Percentiles rank a stretch among this genome's conserved stretches.
Conservation (phyloP, 2,797 vertebrate species). For the Novumbra hubbsi region DNA sequence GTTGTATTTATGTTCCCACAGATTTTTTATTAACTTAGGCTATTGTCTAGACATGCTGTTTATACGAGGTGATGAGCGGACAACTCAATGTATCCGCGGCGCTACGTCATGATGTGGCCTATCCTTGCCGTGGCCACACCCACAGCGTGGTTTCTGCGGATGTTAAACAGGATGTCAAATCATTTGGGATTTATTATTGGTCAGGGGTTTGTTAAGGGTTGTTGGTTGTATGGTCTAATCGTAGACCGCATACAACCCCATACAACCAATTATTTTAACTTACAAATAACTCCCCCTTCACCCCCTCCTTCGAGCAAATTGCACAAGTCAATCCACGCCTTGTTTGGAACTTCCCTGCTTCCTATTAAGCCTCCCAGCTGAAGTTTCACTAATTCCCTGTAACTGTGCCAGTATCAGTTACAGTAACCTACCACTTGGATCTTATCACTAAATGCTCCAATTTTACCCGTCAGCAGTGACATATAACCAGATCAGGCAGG, state of each 20-base stretch:
- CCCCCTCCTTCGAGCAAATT: no score
- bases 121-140: slow-evolving; percentile 51
- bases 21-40: slow-evolving; percentile 5
- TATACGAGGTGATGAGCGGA: slow-evolving; percentile 27
- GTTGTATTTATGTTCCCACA: background rate
- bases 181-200: background rate
- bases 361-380: no score
- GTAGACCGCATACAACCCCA: background rate
- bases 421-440: no score
- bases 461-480: no score
- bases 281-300: no score
- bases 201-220: background rate
- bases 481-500: no score
- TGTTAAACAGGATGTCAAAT: slow-evolving; percentile 12
- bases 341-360: no score
- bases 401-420: no score
- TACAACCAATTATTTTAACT: no score
- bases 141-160: slow-evolving; percentile 19
- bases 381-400: no score
- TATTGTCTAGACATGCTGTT: slow-evolving; percentile 6
- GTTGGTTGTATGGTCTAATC: background rate
- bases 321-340: no score
- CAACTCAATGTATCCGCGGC: slow-evolving; percentile 50
- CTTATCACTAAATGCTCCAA: no score
- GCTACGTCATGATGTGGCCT: slow-evolving; percentile 43